Percentiles rank a stretch among this genome's conserved stretches.
phyloP scores from a whole-genome alignment of 2,797 vertebrate species.

The Phataginus tricuspis region DNA sequence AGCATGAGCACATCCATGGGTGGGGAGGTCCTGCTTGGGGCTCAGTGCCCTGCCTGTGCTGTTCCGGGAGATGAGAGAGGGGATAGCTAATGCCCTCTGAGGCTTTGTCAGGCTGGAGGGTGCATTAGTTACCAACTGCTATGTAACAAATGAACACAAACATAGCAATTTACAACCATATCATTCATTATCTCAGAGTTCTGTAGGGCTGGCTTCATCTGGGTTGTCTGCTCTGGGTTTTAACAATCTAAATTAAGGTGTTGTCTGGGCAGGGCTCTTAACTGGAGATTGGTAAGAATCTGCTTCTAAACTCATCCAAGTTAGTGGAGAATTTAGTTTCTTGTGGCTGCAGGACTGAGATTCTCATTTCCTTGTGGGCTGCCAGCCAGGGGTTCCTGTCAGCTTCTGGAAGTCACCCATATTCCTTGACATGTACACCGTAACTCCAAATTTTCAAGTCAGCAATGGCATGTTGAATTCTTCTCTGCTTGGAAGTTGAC shows the following conservation, averaged over 20 bases:
- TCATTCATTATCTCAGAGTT: not conserved
- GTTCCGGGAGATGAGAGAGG: fast-evolving
- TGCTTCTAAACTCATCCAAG: not conserved
- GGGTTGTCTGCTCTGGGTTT: not conserved
- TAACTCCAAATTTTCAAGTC: not conserved
- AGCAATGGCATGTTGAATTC: not conserved
- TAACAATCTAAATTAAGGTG: not conserved
- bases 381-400: not conserved
- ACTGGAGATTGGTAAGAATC: not conserved
- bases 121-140: not conserved
- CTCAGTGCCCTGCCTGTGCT: no score
- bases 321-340: not conserved
- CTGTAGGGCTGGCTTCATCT: not conserved
- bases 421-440: not conserved
- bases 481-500: not conserved
- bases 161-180: not conserved
- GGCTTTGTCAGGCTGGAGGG: not conserved
- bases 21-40: not conserved
- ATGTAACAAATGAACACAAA: not conserved
- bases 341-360: not conserved
- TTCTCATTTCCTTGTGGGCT: not conserved
- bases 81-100: not conserved
- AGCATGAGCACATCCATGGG: not conserved
- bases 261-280: not conserved
- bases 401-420: not conserved